Conservation (phyloP, 2,797 vertebrate species). For the Heteromormyrus szaboi region DNA sequence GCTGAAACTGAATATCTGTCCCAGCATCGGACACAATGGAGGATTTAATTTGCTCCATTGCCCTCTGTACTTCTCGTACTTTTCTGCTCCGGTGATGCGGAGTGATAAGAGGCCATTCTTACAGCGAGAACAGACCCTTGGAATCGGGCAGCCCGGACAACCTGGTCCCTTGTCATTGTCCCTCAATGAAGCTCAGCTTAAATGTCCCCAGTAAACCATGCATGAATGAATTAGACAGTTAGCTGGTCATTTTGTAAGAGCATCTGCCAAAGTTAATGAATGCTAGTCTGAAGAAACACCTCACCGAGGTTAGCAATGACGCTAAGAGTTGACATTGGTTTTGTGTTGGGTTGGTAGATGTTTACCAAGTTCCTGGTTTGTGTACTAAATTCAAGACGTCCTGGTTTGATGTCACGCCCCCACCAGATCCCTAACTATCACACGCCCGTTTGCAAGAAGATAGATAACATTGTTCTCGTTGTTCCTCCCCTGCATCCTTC, state of each 20-base stretch:
- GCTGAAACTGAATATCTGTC: constrained; percentile 34
- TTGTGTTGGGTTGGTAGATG: neutral
- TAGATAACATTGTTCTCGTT: neutral
- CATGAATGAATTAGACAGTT: neutral
- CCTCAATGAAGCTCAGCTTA: neutral
- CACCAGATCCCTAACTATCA: neutral
- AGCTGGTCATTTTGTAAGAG: neutral
- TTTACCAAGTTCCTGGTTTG: neutral
- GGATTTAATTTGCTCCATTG: constrained; percentile 24
- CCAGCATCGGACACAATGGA: constrained; percentile 13
- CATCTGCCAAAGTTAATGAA: neutral
- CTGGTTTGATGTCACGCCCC: neutral
- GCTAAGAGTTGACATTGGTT: neutral
- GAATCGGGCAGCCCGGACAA: neutral
- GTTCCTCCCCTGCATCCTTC: neutral
- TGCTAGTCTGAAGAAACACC: neutral
- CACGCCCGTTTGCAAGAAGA: neutral
- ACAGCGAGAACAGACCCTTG: neutral
- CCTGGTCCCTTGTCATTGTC: neutral
- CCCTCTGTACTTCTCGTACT: constrained; percentile 6
- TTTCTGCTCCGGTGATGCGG: neutral
- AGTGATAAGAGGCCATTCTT: neutral
- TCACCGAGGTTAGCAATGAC: neutral
- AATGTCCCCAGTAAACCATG: neutral
- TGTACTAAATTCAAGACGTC: neutral